phyloP scores from a whole-genome alignment of 2,113 vertebrate species.

The Carlito syrichta region DNA sequence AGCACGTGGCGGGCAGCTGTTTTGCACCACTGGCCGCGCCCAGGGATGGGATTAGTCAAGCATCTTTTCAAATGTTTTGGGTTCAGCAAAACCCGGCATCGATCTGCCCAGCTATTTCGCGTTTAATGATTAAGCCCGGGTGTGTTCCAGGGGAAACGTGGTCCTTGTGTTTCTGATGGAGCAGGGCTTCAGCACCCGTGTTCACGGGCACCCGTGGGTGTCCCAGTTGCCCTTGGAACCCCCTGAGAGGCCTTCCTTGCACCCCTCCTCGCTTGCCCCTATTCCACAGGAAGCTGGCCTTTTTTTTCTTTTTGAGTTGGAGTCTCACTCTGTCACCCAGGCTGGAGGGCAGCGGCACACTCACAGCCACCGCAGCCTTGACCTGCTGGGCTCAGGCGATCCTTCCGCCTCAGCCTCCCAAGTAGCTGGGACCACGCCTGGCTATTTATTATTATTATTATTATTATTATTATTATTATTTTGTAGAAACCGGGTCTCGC shows the following conservation, averaged over 20 bases:
- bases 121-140: slow-evolving; percentile 17
- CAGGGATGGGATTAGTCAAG: not conserved
- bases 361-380: too few relatives aligned
- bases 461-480: too few relatives aligned
- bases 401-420: too few relatives aligned
- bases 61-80: slow-evolving; percentile 18
- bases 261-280: not conserved
- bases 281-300: slow-evolving; percentile 31
- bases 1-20: not conserved
- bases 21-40: not conserved
- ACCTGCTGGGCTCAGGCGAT: too few relatives aligned
- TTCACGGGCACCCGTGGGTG: fast-evolving
- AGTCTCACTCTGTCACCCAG: too few relatives aligned
- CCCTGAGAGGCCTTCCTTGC: not conserved
- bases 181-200: not conserved
- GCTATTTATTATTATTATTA: too few relatives aligned
- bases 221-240: not conserved
- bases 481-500: too few relatives aligned
- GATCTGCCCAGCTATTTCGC: slow-evolving; percentile 23
- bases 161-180: not conserved
- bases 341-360: too few relatives aligned
- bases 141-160: not conserved
- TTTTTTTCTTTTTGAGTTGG: too few relatives aligned
- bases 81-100: slow-evolving; percentile 15
- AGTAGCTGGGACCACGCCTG: too few relatives aligned